Conservation (phyloP, 1,140 invertebrate genomes). For the Cataglyphis hispanica region DNA sequence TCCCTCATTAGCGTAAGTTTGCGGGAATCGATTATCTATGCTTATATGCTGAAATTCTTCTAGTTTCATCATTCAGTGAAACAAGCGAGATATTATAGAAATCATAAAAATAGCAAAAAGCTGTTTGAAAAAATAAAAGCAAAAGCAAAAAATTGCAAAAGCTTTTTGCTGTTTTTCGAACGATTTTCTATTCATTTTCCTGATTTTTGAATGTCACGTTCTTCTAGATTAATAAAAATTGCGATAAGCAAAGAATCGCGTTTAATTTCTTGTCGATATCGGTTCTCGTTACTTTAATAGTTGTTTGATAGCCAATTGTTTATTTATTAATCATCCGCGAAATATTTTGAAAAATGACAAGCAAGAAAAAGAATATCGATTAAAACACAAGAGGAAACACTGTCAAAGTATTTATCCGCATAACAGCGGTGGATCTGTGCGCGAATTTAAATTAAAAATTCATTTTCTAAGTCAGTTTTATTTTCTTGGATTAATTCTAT, state of each 20-base stretch:
- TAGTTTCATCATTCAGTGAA: background rate
- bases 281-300: background rate
- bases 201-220: background rate
- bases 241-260: background rate
- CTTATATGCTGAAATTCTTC: slow-evolving; percentile 16
- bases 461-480: background rate
- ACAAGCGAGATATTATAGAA: background rate
- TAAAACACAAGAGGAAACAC: background rate
- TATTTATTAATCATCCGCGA: slow-evolving; percentile 9
- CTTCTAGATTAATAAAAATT: background rate
- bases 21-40: background rate
- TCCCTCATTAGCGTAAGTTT: slow-evolving; percentile 25
- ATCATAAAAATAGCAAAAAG: no score
- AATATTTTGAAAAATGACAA: background rate
- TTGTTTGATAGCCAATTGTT: background rate
- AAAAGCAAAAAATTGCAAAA: background rate
- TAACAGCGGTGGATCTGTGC: background rate
- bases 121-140: background rate
- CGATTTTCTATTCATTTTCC: background rate
- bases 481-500: slow-evolving; percentile 3
- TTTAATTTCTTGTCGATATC: slow-evolving; percentile 18
- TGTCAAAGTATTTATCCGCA: background rate
- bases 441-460: slow-evolving; percentile 31
- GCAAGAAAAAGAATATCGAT: background rate
- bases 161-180: background rate